Evolutionary conservation across 2,113 vertebrate species (phyloP).

Genomic region (Limanda limanda): DNA sequence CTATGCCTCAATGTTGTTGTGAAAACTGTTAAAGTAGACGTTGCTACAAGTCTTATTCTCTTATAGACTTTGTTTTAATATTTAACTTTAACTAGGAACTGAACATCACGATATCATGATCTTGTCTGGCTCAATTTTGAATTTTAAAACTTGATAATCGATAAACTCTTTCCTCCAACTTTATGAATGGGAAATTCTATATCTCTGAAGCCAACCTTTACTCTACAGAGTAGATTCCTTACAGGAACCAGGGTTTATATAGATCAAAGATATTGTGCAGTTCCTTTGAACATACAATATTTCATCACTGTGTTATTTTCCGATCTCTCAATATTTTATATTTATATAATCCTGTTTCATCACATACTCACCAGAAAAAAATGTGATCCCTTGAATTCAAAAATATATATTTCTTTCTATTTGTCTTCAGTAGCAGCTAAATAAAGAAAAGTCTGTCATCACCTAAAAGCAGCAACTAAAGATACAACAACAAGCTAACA

Average conservation of each 20-base stretch:
- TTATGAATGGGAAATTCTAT: no score
- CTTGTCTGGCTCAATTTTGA: no score
- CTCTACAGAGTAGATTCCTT: neutral
- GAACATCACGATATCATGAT: no score
- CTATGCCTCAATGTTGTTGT: no score
- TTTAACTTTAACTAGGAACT: neutral
- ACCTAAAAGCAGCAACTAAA: neutral
- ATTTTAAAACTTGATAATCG: no score
- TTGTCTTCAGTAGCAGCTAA: no score
- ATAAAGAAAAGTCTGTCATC: neutral
- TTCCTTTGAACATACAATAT: constrained; percentile 34
- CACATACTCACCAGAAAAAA: no score
- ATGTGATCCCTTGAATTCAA: no score
- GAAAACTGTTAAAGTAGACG: no score
- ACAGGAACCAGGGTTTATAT: neutral
- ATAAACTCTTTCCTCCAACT: no score
- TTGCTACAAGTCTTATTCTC: neutral
- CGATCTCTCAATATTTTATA: constrained; percentile 1
- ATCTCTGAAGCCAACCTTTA: no score
- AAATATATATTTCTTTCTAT: no score
- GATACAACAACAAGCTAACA: neutral
- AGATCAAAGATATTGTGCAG: constrained; percentile 20
- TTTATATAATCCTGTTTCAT: neutral
- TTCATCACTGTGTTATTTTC: constrained; percentile 26
- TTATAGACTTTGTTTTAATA: neutral